Base-by-base conservation (phyloP, 2,888 invertebrate genomes). In the Oligia latruncula region DNA sequence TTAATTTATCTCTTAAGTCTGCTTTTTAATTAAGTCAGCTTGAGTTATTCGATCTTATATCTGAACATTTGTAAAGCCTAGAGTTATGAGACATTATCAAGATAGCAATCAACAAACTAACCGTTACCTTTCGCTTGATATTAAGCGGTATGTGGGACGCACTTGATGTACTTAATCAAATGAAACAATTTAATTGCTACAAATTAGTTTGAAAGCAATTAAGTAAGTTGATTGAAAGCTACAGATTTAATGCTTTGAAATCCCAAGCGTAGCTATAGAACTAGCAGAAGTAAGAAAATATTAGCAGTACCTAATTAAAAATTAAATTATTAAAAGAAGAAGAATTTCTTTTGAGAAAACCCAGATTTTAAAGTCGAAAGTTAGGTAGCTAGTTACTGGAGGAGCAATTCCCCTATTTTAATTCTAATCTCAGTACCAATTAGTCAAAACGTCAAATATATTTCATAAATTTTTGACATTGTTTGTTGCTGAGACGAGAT, bases 191-290 rank as follows among this genome's bases (percentile, higher is more conserved):
- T 58, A 49, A 75, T 86, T 66, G 20, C 29, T 49, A 17, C 29
- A 74, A 82, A 62, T 66, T 71, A 1, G n/a, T 65, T 82, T 64
- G 6, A 29, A 67, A 40, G n/a, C 71, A 71, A 83, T 82, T 82
- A 62, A 62, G 29, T 76, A 60, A 62, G n/a, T 52, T 71, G 46
- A 76, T 60, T 52, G 43, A 55, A 74, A 66, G 4, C 15, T 55
- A 15, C 64, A 74, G 20, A 70, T 85, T 17, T 15, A 66, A 62
- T 62, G 46, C 55, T 64, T 49, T 40, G 35, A 67, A 86, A 71
- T 68, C 23, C 67, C 77, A 67, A 58, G 2, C 4, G 15, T 6
- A 43, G n/a, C 15, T 43, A 29, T 64, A 23, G 55, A 49, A 49
- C 15, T 15, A 49, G 43, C 6, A 64, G 11, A 66, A 29, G 11